A percentile compares a stretch with the other conserved stretches of the same genome.
phyloP scores from a whole-genome alignment of 2,113 vertebrate genomes.

The Chlorodrepanis virens region DNA sequence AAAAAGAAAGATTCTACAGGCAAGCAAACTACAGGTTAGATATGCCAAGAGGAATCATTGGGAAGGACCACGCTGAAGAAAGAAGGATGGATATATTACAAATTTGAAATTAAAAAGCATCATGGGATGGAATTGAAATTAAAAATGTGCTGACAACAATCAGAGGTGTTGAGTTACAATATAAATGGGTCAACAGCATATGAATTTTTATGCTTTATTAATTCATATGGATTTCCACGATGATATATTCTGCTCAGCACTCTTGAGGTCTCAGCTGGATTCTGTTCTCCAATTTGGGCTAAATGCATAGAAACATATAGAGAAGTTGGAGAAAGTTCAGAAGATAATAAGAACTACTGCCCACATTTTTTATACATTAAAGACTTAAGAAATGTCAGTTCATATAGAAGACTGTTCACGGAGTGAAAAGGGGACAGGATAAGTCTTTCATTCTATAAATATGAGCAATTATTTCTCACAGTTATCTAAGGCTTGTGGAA shows the following conservation, averaged over 20 bases:
- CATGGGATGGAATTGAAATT: background rate
- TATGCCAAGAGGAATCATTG: background rate
- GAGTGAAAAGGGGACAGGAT: background rate
- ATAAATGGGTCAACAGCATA: background rate
- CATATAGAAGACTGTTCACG: background rate
- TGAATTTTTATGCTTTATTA: background rate
- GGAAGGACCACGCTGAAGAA: background rate
- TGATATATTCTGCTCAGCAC: background rate
- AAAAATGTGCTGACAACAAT: background rate
- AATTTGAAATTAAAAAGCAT: constrained; percentile 1
- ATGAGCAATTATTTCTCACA: background rate
- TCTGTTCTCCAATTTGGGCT: background rate
- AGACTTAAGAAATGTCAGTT: background rate
- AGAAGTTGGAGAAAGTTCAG: background rate
- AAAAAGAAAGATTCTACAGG: background rate
- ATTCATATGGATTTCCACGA: background rate
- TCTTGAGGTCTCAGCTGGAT: background rate
- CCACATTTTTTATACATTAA: background rate
- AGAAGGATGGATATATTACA: background rate
- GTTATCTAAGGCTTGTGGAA: background rate
- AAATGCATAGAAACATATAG: background rate
- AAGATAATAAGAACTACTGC: background rate
- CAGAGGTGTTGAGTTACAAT: background rate
- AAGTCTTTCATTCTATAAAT: background rate
- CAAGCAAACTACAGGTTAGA: background rate